Conservation (phyloP, 2,113 vertebrate species). For the Pardalotus punctatus region DNA sequence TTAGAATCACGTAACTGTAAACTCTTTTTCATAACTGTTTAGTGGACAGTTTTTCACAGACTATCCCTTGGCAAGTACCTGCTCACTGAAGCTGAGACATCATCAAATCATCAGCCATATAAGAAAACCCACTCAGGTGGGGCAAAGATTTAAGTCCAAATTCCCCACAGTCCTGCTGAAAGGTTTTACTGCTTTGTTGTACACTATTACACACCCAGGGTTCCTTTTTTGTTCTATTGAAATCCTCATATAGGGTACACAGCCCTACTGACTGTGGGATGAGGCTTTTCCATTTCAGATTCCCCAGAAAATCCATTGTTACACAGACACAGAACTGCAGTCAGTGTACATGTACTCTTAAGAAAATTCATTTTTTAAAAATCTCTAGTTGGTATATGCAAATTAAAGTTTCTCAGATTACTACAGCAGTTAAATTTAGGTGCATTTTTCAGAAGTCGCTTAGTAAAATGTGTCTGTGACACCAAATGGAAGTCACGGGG, state of each 20-base stretch:
- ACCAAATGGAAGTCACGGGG: neutral
- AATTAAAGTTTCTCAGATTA: neutral
- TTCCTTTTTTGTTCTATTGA: neutral
- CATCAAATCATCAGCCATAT: accelerated
- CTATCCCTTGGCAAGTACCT: neutral
- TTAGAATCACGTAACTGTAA: neutral
- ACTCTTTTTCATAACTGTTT: neutral
- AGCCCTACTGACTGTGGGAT: neutral
- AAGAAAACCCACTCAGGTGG: neutral
- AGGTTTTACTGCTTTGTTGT: neutral
- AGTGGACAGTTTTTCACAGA: neutral
- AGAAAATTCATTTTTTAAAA: neutral
- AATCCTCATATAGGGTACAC: neutral
- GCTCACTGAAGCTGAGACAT: neutral
- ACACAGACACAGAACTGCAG: neutral
- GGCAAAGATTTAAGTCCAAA: neutral
- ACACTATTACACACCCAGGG: accelerated
- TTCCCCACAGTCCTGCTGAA: neutral
- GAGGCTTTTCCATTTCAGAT: neutral
- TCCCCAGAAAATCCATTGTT: neutral
- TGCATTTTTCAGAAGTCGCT: neutral
- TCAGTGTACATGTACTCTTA: neutral
- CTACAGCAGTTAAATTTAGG: neutral
- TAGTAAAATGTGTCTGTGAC: neutral
- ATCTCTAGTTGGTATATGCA: neutral